Base-by-base conservation (phyloP, 2,888 invertebrate species). In the Eupelmus urozonus region DNA sequence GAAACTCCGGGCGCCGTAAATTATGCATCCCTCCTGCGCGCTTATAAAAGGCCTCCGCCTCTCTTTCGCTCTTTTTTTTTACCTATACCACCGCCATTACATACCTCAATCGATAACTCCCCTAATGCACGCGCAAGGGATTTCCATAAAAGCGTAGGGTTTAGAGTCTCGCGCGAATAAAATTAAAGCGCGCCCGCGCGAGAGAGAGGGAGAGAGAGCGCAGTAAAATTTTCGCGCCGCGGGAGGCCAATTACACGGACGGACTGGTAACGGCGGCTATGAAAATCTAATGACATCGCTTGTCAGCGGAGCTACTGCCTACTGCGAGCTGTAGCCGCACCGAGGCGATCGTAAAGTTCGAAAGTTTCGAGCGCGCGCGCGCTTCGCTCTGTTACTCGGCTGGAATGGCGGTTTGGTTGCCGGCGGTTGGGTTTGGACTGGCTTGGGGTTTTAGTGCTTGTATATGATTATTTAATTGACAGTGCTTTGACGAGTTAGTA, bases 231-330 rank as follows among this genome's bases (percentile, higher is more conserved):
- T 76, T 79, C 71, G 65, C 84, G 55, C 85, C 71, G 82, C 85
- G 83, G 87, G 88, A 84, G 83, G 85, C 87, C 87, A 88, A 88
- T 87, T 88, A 87, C 82, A 84, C 11, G 34, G 59, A 69, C 67
- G 51, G 27, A 66, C 82, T 83, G 81, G 85, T 83, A 84, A 86
- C 81, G 82, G 82, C 85, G 84, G 84, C 83, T 85, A 87, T 87
- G 87, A 87, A 85, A 86, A 85, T 84, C 85, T 87, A 87, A 88
- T 86, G 87, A 87, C 86, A 85, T 80, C 78, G 82, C 76, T 79
- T 73, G 67, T 76, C 79, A 76, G 78, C 67, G 67, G 27, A 29
- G 79, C 76, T 71, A 72, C 70, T 29, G 23, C 62, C 29, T 29
- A 20, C 51, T 20, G 34, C 1, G 16, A 23, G 29, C 34, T 57